These are phyloP conservation scores for Zaprionus inermis DNA, from an alignment of 1,140 invertebrate genomes.

Conservation along the genomic window DNA sequence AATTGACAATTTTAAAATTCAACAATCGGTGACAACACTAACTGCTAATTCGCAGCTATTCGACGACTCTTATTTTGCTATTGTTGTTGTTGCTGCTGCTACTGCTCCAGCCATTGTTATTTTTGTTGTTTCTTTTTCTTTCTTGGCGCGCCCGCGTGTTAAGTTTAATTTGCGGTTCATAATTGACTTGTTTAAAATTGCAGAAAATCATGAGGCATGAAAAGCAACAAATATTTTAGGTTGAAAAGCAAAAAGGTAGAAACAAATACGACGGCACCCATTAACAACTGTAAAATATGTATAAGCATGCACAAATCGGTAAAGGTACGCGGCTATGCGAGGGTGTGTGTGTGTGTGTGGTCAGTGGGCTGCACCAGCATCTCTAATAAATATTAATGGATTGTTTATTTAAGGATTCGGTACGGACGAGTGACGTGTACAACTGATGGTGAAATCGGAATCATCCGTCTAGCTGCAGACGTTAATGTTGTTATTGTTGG, in stretches of 20 bases:
- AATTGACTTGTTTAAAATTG: conserved; percentile 80
- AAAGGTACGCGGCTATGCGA: conserved; percentile 3
- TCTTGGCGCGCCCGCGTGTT: conserved; percentile 39
- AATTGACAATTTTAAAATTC: background rate
- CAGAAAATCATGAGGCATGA: conserved; percentile 69
- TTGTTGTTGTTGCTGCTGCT: background rate
- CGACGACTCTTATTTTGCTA: conserved; percentile 3
- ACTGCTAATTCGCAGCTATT: conserved; percentile 16
- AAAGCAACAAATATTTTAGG: conserved; percentile 40
- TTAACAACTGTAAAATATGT: conserved; percentile 70
- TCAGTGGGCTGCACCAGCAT: conserved; percentile 25
- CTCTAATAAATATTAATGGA: conserved; percentile 55
- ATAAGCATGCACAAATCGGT: conserved; percentile 2
- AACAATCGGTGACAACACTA: conserved; percentile 5
- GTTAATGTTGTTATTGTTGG: background rate
- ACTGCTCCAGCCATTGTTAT: conserved; percentile 1
- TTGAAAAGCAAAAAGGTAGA: conserved; percentile 22
- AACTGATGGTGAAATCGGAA: conserved; percentile 63
- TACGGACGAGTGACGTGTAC: conserved; percentile 10
- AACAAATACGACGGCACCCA: conserved; percentile 35
- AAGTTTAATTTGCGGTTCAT: conserved; percentile 63
- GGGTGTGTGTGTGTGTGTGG: conserved; percentile 6
- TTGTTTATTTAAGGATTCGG: conserved; percentile 74
- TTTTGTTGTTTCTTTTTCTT: conserved; percentile 11
- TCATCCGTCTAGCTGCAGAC: conserved; percentile 26